These are phyloP conservation scores for Macrosoma leucophasiata DNA, from an alignment of 2,888 invertebrate genomes.

Conservation along the genomic window DNA sequence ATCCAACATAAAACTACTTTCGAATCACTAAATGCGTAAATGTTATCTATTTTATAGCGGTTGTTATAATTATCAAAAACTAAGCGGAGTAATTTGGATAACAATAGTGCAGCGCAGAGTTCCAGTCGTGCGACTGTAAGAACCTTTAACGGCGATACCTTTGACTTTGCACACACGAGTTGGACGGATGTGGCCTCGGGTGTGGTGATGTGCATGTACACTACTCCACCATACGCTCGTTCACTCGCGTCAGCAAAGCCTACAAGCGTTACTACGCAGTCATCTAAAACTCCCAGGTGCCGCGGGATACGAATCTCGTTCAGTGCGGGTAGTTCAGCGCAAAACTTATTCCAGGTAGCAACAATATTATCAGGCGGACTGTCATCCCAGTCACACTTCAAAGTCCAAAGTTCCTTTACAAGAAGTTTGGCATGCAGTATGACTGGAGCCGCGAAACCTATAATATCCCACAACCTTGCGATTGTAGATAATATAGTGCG, in stretches of 20 bases:
- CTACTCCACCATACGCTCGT: no score
- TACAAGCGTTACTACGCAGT: not conserved
- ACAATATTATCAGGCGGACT: slow-evolving; percentile 8
- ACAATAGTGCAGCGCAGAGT: not conserved
- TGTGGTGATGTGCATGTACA: slow-evolving; percentile 8
- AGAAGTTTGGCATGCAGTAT: slow-evolving; percentile 12
- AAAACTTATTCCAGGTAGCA: slow-evolving; percentile 6
- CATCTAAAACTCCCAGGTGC: not conserved
- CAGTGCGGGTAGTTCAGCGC: not conserved
- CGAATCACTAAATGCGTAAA: no score
- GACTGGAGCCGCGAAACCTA: slow-evolving; percentile 15
- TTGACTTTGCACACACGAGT: no score
- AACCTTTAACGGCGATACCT: no score
- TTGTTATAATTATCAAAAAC: not conserved
- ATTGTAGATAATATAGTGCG: slow-evolving; percentile 17
- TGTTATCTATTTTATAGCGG: not conserved
- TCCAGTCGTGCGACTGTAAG: no score
- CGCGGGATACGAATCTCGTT: not conserved
- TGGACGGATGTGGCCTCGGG: no score
- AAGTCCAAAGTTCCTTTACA: slow-evolving; percentile 9
- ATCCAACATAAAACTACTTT: no score
- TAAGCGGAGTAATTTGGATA: not conserved
- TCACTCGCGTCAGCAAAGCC: slow-evolving; percentile 13
- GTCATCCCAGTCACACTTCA: slow-evolving; percentile 15
- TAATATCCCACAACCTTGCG: slow-evolving; percentile 14